Percentiles rank a stretch among this genome's conserved stretches.
These are phyloP conservation scores for Labroides dimidiatus DNA, from an alignment of 2,797 vertebrate species.

Conservation along the genomic window DNA sequence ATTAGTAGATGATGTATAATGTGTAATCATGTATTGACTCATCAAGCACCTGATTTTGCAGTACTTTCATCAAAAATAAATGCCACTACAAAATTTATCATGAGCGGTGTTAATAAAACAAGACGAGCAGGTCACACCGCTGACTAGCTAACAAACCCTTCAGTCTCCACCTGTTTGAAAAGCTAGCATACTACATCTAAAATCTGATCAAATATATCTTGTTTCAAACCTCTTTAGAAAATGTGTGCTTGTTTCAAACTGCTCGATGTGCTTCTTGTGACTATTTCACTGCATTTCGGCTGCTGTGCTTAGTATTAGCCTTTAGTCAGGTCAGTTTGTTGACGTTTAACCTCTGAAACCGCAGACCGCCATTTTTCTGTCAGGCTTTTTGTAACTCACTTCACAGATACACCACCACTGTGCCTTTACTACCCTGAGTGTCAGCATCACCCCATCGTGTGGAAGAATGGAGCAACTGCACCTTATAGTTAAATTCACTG, in stretches of 20 bases:
- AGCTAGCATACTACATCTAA: neutral
- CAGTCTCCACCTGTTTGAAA: neutral
- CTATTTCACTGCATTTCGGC: neutral
- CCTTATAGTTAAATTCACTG: neutral
- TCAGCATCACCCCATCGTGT: conserved; percentile 63
- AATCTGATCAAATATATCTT: conserved; percentile 1
- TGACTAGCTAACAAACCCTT: conserved; percentile 5
- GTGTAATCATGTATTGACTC: conserved; percentile 21
- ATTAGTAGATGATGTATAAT: conserved; percentile 23
- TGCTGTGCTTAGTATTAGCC: conserved; percentile 27
- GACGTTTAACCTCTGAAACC: neutral
- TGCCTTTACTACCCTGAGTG: conserved; percentile 60
- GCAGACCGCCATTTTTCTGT: conserved; percentile 25
- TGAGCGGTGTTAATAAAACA: conserved; percentile 14
- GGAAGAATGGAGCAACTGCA: conserved; percentile 46
- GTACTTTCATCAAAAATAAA: conserved; percentile 27
- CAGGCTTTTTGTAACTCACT: conserved; percentile 20
- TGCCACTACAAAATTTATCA: conserved; percentile 10
- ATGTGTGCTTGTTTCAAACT: conserved; percentile 52
- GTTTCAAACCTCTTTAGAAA: conserved; percentile 24
- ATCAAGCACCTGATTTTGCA: conserved; percentile 60
- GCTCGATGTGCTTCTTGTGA: conserved; percentile 31
- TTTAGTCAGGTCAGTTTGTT: neutral
- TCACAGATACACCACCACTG: conserved; percentile 12
- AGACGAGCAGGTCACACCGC: neutral